These are phyloP conservation scores for Eurytoma adleriae DNA, from an alignment of 2,888 invertebrate species.

Conservation along the genomic window DNA sequence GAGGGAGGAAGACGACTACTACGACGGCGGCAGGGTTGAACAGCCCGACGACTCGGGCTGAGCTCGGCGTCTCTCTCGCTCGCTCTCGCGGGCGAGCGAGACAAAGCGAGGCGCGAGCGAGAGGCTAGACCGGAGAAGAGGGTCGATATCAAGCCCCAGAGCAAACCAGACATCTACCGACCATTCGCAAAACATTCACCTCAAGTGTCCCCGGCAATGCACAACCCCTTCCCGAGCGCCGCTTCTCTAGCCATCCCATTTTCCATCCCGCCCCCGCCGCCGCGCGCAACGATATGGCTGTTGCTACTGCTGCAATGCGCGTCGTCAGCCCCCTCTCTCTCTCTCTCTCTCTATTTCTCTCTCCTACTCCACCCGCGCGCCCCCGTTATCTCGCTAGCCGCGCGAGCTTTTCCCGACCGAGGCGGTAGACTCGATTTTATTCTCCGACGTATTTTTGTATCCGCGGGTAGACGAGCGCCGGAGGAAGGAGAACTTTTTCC, in stretches of 20 bases:
- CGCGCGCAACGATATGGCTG: constrained; percentile 48
- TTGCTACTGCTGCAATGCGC: constrained; percentile 55
- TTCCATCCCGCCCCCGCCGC: constrained; percentile 40
- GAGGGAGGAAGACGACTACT: constrained; percentile 10
- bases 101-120: constrained; percentile 52
- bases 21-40: constrained; percentile 48
- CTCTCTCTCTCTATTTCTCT: constrained; percentile 19
- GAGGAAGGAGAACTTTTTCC: constrained; percentile 29
- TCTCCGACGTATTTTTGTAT: constrained; percentile 50
- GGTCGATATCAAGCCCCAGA: constrained; percentile 74
- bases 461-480: constrained; percentile 11
- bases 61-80: constrained; percentile 12
- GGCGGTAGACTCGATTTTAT: constrained; percentile 54
- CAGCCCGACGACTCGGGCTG: constrained; percentile 45
- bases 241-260: constrained; percentile 56
- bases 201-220: constrained; percentile 73
- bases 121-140: constrained; percentile 50
- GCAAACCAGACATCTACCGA: constrained; percentile 76
- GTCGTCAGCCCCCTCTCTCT: constrained; percentile 21
- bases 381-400: constrained; percentile 11
- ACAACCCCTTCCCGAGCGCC: constrained; percentile 56
- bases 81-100: constrained; percentile 59
- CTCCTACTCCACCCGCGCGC: constrained; percentile 23
- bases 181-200: constrained; percentile 76
- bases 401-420: constrained; percentile 13